Evolutionary conservation across 2,797 vertebrate genomes (phyloP).

Genomic region (Pogoniulus pusillus): DNA sequence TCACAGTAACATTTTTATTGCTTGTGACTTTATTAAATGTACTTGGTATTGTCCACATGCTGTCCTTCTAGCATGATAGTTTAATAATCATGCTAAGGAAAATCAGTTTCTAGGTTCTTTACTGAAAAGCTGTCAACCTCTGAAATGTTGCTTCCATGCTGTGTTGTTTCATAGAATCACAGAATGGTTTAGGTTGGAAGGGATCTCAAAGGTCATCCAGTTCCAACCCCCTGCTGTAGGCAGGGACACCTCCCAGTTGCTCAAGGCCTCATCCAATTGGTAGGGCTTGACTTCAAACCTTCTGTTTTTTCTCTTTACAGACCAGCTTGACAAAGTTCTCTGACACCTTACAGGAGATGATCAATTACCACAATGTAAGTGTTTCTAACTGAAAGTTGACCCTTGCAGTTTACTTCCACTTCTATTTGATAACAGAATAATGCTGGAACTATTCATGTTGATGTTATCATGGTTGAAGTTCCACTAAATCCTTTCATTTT

Average conservation of each 20-base stretch:
- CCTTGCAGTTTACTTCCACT: background rate
- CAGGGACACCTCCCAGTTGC: no score
- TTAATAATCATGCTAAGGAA: background rate
- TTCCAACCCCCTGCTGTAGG: no score
- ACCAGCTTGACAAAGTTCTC: slow-evolving; percentile 93
- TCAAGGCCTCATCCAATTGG: no score
- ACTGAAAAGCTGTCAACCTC: background rate
- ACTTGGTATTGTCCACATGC: background rate
- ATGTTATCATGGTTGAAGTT: background rate
- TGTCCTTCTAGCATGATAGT: background rate
- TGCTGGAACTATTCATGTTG: background rate
- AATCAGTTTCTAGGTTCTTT: background rate
- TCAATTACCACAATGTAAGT: slow-evolving; percentile 96
- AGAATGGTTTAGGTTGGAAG: no score
- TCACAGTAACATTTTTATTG: background rate
- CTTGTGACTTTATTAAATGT: background rate
- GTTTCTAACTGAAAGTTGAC: background rate
- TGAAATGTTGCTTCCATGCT: background rate
- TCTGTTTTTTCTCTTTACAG: slow-evolving; percentile 74
- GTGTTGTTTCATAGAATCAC: no score
- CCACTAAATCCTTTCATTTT: background rate
- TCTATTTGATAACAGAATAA: background rate
- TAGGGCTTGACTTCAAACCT: background rate
- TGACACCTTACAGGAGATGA: slow-evolving; percentile 96
- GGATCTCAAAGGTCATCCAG: no score